Evolutionary conservation across 2,797 vertebrate species (phyloP).

Genomic region (Rhodeus uyekii): DNA sequence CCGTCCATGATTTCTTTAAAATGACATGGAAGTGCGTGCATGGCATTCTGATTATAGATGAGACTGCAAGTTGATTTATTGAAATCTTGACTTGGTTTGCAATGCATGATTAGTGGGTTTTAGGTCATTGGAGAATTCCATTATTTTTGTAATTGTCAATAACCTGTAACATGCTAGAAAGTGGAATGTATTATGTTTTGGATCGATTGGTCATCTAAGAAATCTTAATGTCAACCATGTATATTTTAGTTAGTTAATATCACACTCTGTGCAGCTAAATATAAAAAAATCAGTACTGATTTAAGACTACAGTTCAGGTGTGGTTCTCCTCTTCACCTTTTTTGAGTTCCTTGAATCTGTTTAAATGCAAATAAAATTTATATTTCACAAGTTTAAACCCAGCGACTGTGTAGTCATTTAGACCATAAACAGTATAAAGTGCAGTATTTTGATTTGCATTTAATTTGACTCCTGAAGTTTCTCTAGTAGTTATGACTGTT

Average conservation of each 20-base stretch:
- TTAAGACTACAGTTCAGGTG: neutral
- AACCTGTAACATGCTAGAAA: slow-evolving; percentile 30
- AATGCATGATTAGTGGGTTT: neutral
- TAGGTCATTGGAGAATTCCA: neutral
- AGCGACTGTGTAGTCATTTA: neutral
- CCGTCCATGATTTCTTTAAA: slow-evolving; percentile 17
- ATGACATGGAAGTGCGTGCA: neutral
- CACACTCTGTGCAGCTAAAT: neutral
- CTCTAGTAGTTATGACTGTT: too few relatives aligned
- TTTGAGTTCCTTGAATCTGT: neutral
- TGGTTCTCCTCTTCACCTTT: neutral
- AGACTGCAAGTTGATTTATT: neutral
- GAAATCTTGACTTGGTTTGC: neutral
- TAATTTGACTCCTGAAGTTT: neutral
- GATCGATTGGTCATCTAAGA: neutral
- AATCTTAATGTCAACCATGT: neutral
- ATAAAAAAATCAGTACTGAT: neutral
- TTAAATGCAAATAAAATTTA: slow-evolving; percentile 23
- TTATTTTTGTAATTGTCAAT: neutral
- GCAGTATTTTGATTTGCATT: too few relatives aligned
- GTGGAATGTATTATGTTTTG: neutral
- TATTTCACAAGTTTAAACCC: neutral
- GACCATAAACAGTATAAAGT: neutral
- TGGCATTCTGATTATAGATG: neutral
- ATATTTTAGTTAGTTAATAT: neutral